Evolutionary conservation across 1,140 invertebrate genomes (phyloP).

Genomic region (Lasaia peninsularis): DNA sequence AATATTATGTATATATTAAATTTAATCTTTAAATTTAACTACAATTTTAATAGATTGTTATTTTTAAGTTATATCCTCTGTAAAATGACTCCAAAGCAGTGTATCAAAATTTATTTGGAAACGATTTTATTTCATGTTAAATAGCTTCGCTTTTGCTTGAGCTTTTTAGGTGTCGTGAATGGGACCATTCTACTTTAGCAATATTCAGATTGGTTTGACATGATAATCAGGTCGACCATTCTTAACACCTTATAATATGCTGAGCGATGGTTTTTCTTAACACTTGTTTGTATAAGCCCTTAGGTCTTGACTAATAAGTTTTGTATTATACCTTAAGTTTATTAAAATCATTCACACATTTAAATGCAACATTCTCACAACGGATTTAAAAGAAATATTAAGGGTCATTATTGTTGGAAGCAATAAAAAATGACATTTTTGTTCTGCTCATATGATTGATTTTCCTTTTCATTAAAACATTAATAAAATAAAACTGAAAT

Average conservation of each 20-base stretch:
- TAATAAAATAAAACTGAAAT: no score
- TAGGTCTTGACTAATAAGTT: conserved; percentile 66
- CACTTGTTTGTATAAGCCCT: conserved; percentile 70
- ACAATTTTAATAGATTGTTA: neutral
- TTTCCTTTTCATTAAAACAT: no score
- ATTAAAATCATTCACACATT: conserved; percentile 23
- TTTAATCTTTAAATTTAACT: no score
- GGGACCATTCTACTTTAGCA: conserved; percentile 24
- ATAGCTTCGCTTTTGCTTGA: conserved; percentile 72
- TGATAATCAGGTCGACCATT: conserved; percentile 31
- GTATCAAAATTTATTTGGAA: conserved; percentile 29
- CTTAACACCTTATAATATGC: conserved; percentile 55
- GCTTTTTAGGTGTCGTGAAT: conserved; percentile 64
- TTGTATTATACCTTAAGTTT: conserved; percentile 36
- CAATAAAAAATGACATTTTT: no score
- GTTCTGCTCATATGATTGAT: no score
- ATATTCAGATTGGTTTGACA: neutral
- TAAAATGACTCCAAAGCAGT: conserved; percentile 45
- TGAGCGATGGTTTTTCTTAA: conserved; percentile 70
- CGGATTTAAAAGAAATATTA: neutral
- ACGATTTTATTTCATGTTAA: conserved; percentile 39
- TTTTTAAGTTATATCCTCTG: conserved; percentile 7
- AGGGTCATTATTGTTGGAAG: neutral
- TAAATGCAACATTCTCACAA: conserved; percentile 35
- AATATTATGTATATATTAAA: no score